Evolutionary conservation across 2,797 vertebrate species (phyloP), one percentile per base, ranked within the genome.

Genomic region (Chloroceryle inda): DNA sequence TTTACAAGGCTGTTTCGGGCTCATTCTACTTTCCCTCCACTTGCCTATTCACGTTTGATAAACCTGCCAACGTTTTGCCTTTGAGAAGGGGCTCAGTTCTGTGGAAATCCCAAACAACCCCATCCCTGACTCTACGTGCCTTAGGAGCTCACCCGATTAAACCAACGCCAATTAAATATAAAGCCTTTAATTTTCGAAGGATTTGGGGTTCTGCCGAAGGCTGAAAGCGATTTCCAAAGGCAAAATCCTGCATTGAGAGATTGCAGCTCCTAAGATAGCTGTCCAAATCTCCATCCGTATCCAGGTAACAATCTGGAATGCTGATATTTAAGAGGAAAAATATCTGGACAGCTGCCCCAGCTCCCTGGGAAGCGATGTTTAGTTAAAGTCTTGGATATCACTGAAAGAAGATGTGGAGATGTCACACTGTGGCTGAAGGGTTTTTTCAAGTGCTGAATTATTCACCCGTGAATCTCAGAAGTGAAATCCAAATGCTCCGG

Each of bases 221-320:
- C 79, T 1, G 13, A 88, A 86, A 79, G 80, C 10, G 3, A 72
- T 78, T 95, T 78, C 59, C 27, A 42, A 78, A 77, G 71, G 91
- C 58, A 69, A 94, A 94, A 87, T 82, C 92, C 83, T 0, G 4
- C 72, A 37, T 58, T 38, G 88, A 26, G 88, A 55, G 89, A 67
- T 2, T 21, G 68, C 24, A 35, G 56, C 81, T 77, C 73, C 88
- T 83, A 83, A 91, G 83, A 77, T 75, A 84, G 69, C 35, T 2
- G 64, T 76, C 92, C 93, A 92, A 93, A 93, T 37, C 82, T 56
- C 88, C 33, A 8, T 26, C 69, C 3, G 87, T 94, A 85, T 91
- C 96, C 95, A 94, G 93, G 96, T 94, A 95, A 96, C 95, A 82
- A 95, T 87, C 84, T 92, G 92, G 95, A 96, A 94, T 90, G 92